Percentiles rank a stretch among this genome's conserved stretches.
phyloP scores from a whole-genome alignment of 2,797 vertebrate genomes.

The Gallinago nigripennis region DNA sequence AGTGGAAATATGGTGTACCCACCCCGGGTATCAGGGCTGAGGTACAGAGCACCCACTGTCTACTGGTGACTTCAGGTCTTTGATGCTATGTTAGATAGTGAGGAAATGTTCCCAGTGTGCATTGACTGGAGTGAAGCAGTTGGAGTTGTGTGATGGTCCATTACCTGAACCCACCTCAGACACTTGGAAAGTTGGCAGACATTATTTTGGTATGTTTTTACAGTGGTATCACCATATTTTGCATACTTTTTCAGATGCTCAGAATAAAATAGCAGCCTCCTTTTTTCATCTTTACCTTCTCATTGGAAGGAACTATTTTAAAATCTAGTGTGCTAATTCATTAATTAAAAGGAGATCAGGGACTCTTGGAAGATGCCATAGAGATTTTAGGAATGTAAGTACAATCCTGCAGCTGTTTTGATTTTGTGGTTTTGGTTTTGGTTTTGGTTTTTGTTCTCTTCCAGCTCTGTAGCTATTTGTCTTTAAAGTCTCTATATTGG shows the following conservation, averaged over 20 bases:
- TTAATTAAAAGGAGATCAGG: neutral
- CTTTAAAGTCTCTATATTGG: neutral
- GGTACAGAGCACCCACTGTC: neutral
- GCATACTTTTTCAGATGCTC: neutral
- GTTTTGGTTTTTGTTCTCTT: neutral
- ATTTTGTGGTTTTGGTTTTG: no score
- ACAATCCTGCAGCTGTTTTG: neutral
- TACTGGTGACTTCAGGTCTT: neutral
- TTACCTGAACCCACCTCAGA: neutral
- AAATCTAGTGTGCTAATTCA: neutral
- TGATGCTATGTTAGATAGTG: neutral
- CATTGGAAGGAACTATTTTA: neutral
- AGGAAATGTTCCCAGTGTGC: neutral
- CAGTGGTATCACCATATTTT: neutral
- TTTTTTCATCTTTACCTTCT: neutral
- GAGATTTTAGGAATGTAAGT: neutral
- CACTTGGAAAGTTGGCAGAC: neutral
- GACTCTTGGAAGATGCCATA: neutral
- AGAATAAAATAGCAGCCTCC: neutral
- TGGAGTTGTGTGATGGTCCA: neutral
- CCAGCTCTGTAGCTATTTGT: neutral
- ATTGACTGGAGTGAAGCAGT: neutral
- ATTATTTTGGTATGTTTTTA: neutral
- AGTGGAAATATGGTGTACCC: neutral
- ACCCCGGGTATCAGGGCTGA: neutral